Base-by-base conservation (phyloP, 92 coral and sea anemone species). In the Epizoanthus rinbou region DNA sequence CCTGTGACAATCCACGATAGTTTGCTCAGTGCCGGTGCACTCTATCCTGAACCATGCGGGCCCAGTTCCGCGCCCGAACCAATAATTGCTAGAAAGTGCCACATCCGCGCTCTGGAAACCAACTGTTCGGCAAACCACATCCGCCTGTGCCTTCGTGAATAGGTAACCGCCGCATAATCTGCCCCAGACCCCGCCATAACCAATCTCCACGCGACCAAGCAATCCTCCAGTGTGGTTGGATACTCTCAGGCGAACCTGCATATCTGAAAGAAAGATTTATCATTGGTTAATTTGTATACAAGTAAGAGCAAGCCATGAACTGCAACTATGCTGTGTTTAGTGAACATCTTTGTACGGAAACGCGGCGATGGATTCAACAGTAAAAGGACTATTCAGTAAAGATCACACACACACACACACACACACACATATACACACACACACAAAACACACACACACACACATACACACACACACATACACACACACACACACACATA, bases 151-250 rank as follows among this genome's bases (percentile, higher is more conserved):
- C 52, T 15, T 75, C 9, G 39, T 9, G 13, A 75, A 52, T 21
- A 3, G 5, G n/a, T n/a, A n/a, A 6, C 8, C 10, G 19, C 57
- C 57, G 53, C 80, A 75, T 8, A 56, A 22, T 53, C 64, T 54
- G 10, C 80, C 80, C 80, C 80, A 75, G 66, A 75, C 67, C 54
- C 81, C 81, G 0, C 66, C 50, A 21, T 13, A 56, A 24, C 64
- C 68, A 19, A 59, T 59, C 28, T 53, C 67, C 43, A 75, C 41
- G 37, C 67, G 67, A 39, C 81, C 81, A 15, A 39, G 47, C 8
- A 63, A 53, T 18, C 24, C 16, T 3, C 23, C 8, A 45, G 6
- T 75, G 81, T 8, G 54, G 9, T 50, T 50, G 2, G 16, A 47
- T 56, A 3, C 11, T 56, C 67, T 41, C 7, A 75, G 31, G 68